These are phyloP conservation scores for Tachysurus fulvidraco DNA, from an alignment of 2,113 vertebrate species.

Conservation along the genomic window DNA sequence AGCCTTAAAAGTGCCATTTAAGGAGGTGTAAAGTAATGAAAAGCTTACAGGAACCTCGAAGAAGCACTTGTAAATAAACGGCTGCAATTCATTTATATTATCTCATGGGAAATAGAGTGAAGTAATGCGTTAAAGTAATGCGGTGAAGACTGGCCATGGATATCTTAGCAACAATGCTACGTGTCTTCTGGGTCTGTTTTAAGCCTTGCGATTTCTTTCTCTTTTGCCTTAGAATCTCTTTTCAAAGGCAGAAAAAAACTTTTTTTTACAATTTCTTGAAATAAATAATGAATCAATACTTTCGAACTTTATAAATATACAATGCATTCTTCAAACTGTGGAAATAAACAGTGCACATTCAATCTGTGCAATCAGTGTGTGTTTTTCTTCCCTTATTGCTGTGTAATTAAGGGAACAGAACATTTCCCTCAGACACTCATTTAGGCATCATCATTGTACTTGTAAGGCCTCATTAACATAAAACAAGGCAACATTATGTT, in stretches of 20 bases:
- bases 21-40: conserved; percentile 18
- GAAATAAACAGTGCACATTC: conserved; percentile 47
- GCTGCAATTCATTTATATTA: conserved; percentile 33
- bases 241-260: neutral
- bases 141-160: conserved; percentile 6
- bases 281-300: neutral
- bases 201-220: conserved; percentile 36
- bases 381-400: conserved; percentile 50
- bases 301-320: conserved; percentile 22
- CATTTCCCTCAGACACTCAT: conserved; percentile 61
- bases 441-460: conserved; percentile 67
- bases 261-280: neutral
- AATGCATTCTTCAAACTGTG: conserved; percentile 42
- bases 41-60: conserved; percentile 3
- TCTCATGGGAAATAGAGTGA: conserved; percentile 34
- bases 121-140: conserved; percentile 25
- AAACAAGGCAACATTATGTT: conserved; percentile 68
- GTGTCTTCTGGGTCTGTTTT: conserved; percentile 50
- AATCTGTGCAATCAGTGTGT: conserved; percentile 43
- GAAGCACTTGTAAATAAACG: conserved; percentile 35
- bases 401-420: conserved; percentile 59
- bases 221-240: neutral
- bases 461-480: conserved; percentile 70
- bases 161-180: conserved; percentile 18
- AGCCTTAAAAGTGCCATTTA: conserved; percentile 7